These are phyloP conservation scores for Coregonus ussuriensis DNA, from an alignment of 2,797 vertebrate species.

Conservation along the genomic window DNA sequence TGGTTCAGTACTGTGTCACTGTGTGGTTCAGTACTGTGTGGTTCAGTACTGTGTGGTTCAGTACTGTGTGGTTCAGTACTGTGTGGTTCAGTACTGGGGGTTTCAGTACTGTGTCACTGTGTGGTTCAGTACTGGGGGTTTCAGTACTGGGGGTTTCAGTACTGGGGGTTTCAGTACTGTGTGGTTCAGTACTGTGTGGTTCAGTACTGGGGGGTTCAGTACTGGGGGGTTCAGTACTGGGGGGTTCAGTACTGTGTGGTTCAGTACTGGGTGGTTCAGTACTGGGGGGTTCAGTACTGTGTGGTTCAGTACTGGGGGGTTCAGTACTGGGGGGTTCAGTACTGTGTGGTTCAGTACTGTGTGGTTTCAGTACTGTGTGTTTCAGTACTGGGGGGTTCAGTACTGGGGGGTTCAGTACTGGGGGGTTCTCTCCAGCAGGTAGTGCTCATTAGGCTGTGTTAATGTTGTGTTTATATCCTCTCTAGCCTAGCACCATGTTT, in stretches of 20 bases:
- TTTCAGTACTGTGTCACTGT: background rate
- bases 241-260: background rate
- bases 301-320: too few species aligned
- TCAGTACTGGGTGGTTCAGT: too few species aligned
- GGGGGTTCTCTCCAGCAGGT: background rate
- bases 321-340: too few species aligned
- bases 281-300: too few species aligned
- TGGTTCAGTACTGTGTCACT: too few species aligned
- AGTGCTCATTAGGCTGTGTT: background rate
- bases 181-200: background rate
- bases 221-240: too few species aligned
- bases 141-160: too few species aligned
- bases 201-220: too few species aligned
- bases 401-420: constrained; percentile 1
- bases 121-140: too few species aligned
- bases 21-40: background rate
- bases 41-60: background rate
- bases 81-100: too few species aligned
- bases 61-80: too few species aligned
- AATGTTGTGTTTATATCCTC: background rate
- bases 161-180: too few species aligned
- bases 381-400: background rate
- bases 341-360: background rate
- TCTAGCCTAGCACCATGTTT: background rate
- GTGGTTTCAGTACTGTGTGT: background rate